phyloP scores from a whole-genome alignment of 1,140 invertebrate genomes.

The Dolichoris vasculosae region DNA sequence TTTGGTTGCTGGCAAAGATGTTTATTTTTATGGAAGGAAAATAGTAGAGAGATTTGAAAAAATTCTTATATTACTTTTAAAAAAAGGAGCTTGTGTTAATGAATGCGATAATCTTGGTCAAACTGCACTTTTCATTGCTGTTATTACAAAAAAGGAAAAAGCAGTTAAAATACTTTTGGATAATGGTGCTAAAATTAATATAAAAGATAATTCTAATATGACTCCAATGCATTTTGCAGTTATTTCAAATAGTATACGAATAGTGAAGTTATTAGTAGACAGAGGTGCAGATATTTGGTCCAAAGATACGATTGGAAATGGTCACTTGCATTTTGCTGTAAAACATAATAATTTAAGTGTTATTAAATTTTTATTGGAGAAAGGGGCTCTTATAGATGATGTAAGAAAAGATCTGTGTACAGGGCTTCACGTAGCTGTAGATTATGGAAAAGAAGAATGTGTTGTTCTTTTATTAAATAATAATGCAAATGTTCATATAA shows the following conservation, averaged over 20 bases:
- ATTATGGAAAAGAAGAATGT: slow-evolving; percentile 41
- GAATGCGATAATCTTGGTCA: slow-evolving; percentile 2
- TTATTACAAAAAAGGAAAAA: slow-evolving; percentile 39
- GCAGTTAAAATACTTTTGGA: slow-evolving; percentile 47
- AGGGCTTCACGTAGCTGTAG: slow-evolving; percentile 32
- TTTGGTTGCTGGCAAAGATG: slow-evolving; percentile 40
- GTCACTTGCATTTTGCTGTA: slow-evolving; percentile 50
- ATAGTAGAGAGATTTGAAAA: slow-evolving; percentile 42
- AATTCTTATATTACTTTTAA: slow-evolving; percentile 38
- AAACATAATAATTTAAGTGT: slow-evolving; percentile 42
- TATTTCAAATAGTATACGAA: slow-evolving; percentile 69
- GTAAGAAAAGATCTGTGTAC: slow-evolving; percentile 34
- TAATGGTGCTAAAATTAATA: slow-evolving; percentile 51
- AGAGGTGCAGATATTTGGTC: slow-evolving; percentile 67
- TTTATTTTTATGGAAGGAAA: slow-evolving; percentile 42
- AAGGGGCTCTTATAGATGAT: slow-evolving; percentile 30
- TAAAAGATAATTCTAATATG: slow-evolving; percentile 52
- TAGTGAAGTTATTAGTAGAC: slow-evolving; percentile 68
- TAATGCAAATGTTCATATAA: slow-evolving; percentile 47
- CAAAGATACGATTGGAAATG: slow-evolving; percentile 68
- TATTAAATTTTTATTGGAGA: slow-evolving; percentile 23
- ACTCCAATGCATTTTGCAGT: slow-evolving; percentile 75
- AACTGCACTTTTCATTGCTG: slow-evolving; percentile 45
- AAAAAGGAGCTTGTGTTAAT: slow-evolving; percentile 28
- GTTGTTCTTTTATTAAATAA: slow-evolving; percentile 51